Evolutionary conservation across 1,140 invertebrate genomes (phyloP).

Genomic region (Aricia agestis): DNA sequence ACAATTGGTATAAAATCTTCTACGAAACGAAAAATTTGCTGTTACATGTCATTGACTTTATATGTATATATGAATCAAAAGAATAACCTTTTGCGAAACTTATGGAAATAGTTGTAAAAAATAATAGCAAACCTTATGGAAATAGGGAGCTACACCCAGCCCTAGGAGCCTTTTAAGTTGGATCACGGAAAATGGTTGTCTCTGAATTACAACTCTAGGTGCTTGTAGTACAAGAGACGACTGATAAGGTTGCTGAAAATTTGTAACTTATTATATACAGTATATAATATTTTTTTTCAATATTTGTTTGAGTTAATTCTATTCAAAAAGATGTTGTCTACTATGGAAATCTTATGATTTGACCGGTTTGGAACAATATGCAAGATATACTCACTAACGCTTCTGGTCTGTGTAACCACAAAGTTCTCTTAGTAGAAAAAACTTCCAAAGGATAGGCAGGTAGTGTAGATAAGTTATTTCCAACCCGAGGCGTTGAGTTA

Average conservation of each 20-base stretch:
- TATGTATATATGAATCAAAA: no score
- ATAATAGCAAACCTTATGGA: background rate
- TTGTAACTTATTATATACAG: no score
- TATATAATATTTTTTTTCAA: no score
- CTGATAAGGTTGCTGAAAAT: background rate
- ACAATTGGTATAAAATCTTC: constrained; percentile 15
- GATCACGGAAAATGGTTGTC: background rate
- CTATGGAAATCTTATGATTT: no score
- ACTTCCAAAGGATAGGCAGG: background rate
- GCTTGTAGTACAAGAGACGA: background rate
- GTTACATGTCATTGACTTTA: no score
- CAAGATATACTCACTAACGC: background rate
- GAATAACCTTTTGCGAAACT: no score
- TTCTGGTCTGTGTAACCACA: background rate
- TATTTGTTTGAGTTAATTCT: no score
- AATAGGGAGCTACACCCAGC: background rate
- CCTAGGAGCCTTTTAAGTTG: background rate
- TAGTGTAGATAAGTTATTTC: background rate
- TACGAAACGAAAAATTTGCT: no score
- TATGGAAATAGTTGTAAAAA: no score
- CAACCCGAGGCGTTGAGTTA: background rate
- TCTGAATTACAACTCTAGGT: background rate
- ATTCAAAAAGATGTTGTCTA: no score
- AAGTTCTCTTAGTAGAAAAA: background rate
- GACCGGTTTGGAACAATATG: no score